Evolutionary conservation across 2,113 vertebrate species (phyloP), one percentile per base, ranked within the genome.

Genomic region (Pelusios castaneus): DNA sequence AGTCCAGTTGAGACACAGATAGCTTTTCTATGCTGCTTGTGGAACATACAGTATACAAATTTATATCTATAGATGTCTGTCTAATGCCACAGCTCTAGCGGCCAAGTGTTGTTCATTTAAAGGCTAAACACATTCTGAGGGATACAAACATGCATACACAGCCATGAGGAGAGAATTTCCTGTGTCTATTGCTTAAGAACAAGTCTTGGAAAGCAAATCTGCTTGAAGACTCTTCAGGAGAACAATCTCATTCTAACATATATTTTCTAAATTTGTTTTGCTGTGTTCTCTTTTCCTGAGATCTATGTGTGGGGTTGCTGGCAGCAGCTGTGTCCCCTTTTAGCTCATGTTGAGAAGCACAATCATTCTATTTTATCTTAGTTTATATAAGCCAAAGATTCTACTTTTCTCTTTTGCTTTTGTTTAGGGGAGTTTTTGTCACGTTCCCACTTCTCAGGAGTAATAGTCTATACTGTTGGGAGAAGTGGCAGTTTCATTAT

Each of bases 1-100:
- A 97, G 97, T 97, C 91, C 95, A 1, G 97, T 97, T 96, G 97
- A 96, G 97, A 96, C 87, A 87, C 82, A 93, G 94, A 96, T 84
- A 91, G 95, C 91, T 97, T 96, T 96, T 96, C 97, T 97, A 63
- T 27, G 76, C 10, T 34, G 85, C 91, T 86, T 96, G 95, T 98
- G n/a, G n/a, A n/a, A 97, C 29, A 29, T 96, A 95, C 96, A 89
- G 94, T 96, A 96, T 91, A 97, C 60, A 90, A 95, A 95, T 94
- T 52, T 4, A 0, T 83, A 80, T 94, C 77, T 94, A 92, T 96
- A 95, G 70, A n/a, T 93, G 92, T 87, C 91, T 92, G 86, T 1
- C 0, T 80, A 97, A 96, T 95, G 96, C 95, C 96, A 95, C 95
- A 96, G 94, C 87, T 96, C 92, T 95, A 96, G 93, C 0, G 2